Base-by-base conservation (phyloP, 1,140 invertebrate genomes). In the Aphidius gifuensis region DNA sequence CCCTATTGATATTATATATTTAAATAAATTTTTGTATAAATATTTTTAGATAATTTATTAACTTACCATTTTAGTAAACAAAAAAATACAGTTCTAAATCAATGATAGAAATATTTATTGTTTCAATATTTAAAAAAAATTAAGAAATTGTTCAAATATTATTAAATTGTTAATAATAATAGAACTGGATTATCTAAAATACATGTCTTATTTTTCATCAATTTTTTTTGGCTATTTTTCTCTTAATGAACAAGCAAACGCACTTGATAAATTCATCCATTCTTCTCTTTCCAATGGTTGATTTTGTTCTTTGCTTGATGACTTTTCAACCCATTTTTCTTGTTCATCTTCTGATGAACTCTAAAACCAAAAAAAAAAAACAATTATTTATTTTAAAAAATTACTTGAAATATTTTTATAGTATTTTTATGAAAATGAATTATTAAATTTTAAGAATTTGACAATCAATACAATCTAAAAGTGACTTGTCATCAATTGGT, bases 171-270 rank as follows among this genome's bases (percentile, higher is more conserved):
- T n/a, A n/a, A n/a, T n/a, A n/a, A n/a, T n/a, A n/a, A n/a, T n/a
- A n/a, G n/a, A n/a, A n/a, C 87, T 46, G 89, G 88, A 84, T 92
- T 83, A 68, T 88, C 71, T 40, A 77, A 65, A 11, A 82, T 80
- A 64, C n/a, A n/a, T n/a, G n/a, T 85, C 83, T 65, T 83, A 75
- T 68, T 82, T 79, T 68, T 86, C 84, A 59, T 83, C 62, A 62
- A 73, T 69, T 21, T 71, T 69, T 23, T 43, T 74, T 76, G 46
- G 66, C 69, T 64, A 80, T 81, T 73, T 69, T 56, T 80, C 78
- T 53, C 75, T 76, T 11, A 72, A 69, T 45, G 74, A 67, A 50
- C 70, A 75, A 23, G 75, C 66, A 69, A 85, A 80, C 51, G 70
- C 66, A 59, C 69, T 69, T 8, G 75, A 68, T 11, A 84, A 61